phyloP scores from a whole-genome alignment of 2,797 vertebrate species.

The Pangasius larnaudii region DNA sequence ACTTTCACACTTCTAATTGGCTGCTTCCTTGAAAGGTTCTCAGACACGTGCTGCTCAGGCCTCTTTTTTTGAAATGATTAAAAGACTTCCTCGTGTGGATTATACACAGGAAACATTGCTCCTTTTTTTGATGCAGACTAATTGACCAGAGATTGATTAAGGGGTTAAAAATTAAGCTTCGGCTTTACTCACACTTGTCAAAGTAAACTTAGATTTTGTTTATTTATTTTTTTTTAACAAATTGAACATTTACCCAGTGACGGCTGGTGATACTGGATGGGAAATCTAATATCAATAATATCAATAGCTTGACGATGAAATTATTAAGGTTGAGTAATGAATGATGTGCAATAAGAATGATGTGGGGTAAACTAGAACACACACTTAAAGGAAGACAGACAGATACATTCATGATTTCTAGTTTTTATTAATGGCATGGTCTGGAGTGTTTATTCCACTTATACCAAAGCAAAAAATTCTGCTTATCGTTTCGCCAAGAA shows the following conservation, averaged over 20 bases:
- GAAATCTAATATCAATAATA: background rate
- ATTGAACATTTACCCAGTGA: background rate
- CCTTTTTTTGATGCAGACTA: constrained; percentile 59
- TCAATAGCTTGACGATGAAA: background rate
- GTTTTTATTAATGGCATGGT: background rate
- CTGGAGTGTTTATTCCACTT: background rate
- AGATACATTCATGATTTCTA: too few species aligned
- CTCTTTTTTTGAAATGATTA: constrained; percentile 62
- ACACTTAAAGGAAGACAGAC: too few species aligned
- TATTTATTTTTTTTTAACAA: background rate
- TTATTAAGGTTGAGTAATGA: background rate
- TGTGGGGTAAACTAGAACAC: too few species aligned
- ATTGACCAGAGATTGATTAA: constrained; percentile 57
- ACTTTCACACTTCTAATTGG: constrained; percentile 69
- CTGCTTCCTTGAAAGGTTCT: constrained; percentile 62
- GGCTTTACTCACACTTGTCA: constrained; percentile 29
- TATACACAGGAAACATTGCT: constrained; percentile 59
- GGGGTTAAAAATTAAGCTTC: constrained; percentile 30
- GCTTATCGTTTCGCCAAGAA: background rate
- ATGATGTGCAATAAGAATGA: background rate
- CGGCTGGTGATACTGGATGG: background rate
- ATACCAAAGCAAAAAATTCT: background rate
- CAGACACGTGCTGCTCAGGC: constrained; percentile 55
- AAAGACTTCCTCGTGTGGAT: constrained; percentile 58
- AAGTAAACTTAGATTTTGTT: background rate